Percentiles rank a stretch among this genome's conserved stretches.
phyloP scores from a whole-genome alignment of 2,888 invertebrate genomes.

The Cantharis nigra region DNA sequence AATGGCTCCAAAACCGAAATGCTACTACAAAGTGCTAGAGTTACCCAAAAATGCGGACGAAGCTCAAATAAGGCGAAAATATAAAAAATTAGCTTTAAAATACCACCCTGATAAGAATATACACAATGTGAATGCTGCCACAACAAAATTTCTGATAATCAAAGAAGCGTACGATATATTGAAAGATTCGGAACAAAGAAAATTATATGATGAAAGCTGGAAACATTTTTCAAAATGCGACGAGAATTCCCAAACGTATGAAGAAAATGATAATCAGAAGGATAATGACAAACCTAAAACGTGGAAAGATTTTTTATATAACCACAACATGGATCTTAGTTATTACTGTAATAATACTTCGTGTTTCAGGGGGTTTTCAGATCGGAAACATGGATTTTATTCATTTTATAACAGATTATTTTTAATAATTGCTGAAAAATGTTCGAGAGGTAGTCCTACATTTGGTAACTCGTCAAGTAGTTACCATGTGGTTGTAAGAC shows the following conservation, averaged over 20 bases:
- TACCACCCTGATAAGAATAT: slow-evolving; percentile 96
- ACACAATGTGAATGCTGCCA: slow-evolving; percentile 77
- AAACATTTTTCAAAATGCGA: too few species aligned
- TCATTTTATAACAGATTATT: slow-evolving; percentile 87
- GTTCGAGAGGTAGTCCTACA: slow-evolving; percentile 77
- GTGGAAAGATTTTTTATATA: neutral
- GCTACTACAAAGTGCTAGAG: slow-evolving; percentile 93
- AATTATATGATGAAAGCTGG: slow-evolving; percentile 80
- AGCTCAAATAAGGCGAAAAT: slow-evolving; percentile 87
- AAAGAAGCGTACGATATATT: slow-evolving; percentile 97
- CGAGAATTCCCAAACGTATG: too few species aligned
- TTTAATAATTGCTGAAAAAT: slow-evolving; percentile 83
- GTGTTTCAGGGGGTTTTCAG: slow-evolving; percentile 89
- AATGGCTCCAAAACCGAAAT: slow-evolving; percentile 66
- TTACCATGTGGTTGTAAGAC: slow-evolving; percentile 83
- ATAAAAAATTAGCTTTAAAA: slow-evolving; percentile 85
- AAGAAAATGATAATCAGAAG: too few species aligned
- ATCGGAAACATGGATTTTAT: slow-evolving; percentile 90
- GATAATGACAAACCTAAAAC: too few species aligned
- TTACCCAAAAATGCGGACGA: slow-evolving; percentile 77
- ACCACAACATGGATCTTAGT: slow-evolving; percentile 83
- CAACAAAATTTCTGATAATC: slow-evolving; percentile 87
- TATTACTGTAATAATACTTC: slow-evolving; percentile 87
- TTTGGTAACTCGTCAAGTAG: slow-evolving; percentile 83
- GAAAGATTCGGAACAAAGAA: slow-evolving; percentile 90